Conservation (phyloP, 1,140 invertebrate species). For the Habropoda laboriosa region DNA sequence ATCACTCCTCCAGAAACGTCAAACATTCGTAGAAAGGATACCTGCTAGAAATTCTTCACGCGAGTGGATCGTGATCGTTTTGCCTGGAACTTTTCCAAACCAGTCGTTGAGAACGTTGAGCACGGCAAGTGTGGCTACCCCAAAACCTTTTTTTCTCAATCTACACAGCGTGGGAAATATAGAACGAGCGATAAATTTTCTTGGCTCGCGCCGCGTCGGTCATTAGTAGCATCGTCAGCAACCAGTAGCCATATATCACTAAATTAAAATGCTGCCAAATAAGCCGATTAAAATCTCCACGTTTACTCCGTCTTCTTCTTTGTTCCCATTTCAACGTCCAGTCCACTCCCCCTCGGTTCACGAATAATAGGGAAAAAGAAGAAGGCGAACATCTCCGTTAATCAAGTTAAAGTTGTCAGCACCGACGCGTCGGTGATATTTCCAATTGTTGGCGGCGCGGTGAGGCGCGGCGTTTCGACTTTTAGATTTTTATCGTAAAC, state of each 20-base stretch:
- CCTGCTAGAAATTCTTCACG: slow-evolving; percentile 14
- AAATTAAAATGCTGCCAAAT: slow-evolving; percentile 65
- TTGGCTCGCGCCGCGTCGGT: slow-evolving; percentile 37
- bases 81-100: slow-evolving; percentile 62
- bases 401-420: not conserved
- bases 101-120: slow-evolving; percentile 29
- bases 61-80: slow-evolving; percentile 39
- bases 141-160: slow-evolving; percentile 6
- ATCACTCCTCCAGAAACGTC: not conserved
- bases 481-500: slow-evolving; percentile 16
- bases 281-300: slow-evolving; percentile 55
- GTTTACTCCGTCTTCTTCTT: not conserved
- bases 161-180: slow-evolving; percentile 21
- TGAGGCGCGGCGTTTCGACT: not conserved
- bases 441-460: not conserved
- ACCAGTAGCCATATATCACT: slow-evolving; percentile 42
- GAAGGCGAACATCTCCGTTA: not conserved
- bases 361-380: no score
- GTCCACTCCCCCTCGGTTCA: not conserved
- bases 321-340: not conserved
- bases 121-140: slow-evolving; percentile 41
- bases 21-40: not conserved
- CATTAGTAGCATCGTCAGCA: slow-evolving; percentile 64
- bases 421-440: not conserved
- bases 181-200: slow-evolving; percentile 61